These are phyloP conservation scores for Serinus canaria DNA, from an alignment of 2,113 vertebrate genomes.

Conservation along the genomic window DNA sequence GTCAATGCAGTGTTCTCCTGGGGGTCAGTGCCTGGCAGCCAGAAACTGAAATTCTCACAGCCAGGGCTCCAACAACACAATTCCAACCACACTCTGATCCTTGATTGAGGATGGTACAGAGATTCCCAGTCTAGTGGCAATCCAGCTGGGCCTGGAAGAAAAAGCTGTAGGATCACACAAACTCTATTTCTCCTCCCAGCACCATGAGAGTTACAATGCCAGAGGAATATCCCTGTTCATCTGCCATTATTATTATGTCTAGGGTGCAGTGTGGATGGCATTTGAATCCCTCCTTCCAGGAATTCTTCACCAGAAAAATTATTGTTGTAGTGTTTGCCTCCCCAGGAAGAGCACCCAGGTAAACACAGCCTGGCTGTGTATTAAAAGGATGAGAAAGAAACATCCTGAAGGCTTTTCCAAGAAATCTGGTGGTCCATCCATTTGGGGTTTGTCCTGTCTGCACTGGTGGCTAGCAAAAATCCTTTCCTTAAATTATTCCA, in stretches of 20 bases:
- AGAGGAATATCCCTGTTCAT: background rate
- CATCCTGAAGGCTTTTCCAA: background rate
- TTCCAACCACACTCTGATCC: background rate
- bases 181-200: background rate
- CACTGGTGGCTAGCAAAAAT: rapidly evolving
- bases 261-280: background rate
- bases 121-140: background rate
- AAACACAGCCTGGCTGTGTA: background rate
- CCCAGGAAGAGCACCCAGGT: background rate
- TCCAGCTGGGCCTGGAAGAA: background rate
- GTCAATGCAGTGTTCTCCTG: background rate
- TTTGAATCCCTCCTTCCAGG: background rate
- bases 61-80: background rate
- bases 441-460: background rate
- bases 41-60: background rate
- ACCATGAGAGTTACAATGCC: no score
- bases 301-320: background rate
- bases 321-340: background rate
- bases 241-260: background rate
- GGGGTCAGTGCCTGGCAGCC: background rate
- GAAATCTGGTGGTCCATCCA: background rate
- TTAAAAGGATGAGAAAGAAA: background rate
- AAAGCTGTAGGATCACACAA: background rate
- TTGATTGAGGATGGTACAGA: background rate
- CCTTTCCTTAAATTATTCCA: background rate